Conservation (phyloP, 2,113 vertebrate genomes). For the Thomomys bottae region DNA sequence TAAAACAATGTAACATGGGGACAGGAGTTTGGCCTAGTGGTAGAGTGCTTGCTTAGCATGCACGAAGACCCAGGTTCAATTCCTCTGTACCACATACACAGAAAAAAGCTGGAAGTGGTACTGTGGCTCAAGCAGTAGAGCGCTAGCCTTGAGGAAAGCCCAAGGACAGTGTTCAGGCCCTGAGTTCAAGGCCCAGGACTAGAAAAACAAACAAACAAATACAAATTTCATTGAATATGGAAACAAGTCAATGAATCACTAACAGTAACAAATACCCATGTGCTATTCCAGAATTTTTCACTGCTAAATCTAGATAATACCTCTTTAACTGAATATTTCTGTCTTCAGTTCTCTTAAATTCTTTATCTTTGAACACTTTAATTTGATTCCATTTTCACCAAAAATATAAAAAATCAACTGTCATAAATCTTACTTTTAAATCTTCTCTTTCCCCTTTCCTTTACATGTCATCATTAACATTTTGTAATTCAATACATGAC, state of each 20-base stretch:
- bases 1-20: not conserved
- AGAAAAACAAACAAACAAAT: too few species aligned
- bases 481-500: not conserved
- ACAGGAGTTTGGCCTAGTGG: too few species aligned
- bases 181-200: too few species aligned
- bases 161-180: too few species aligned
- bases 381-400: not conserved
- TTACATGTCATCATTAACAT: slow-evolving; percentile 1
- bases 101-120: too few species aligned
- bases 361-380: not conserved
- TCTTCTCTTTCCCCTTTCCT: not conserved
- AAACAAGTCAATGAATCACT: not conserved
- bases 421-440: slow-evolving; percentile 9
- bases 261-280: slow-evolving; percentile 21
- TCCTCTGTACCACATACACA: too few species aligned
- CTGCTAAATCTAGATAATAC: not conserved
- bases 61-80: too few species aligned
- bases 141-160: too few species aligned
- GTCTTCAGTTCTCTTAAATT: not conserved
- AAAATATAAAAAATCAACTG: not conserved
- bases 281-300: slow-evolving; percentile 24
- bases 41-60: too few species aligned
- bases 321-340: slow-evolving; percentile 5
- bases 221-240: too few species aligned
- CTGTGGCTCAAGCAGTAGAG: too few species aligned